Conservation (phyloP, 2,888 invertebrate genomes). For the Tupiocoris notatus region DNA sequence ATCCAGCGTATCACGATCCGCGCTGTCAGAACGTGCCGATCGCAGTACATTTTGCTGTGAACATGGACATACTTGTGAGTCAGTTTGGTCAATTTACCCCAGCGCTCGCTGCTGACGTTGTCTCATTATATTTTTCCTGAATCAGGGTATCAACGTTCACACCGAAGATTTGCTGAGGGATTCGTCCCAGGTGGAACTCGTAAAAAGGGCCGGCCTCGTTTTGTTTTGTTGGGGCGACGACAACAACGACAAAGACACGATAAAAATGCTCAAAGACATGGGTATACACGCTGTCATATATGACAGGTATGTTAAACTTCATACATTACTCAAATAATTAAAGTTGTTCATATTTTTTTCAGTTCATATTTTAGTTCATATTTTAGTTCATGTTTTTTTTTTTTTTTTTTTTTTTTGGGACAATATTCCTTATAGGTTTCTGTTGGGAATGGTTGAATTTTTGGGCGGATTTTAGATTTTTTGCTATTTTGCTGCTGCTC, state of each 20-base stretch:
- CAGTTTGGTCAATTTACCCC: not conserved
- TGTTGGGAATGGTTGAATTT: too few species aligned
- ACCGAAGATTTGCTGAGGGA: constrained; percentile 87
- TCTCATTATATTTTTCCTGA: not conserved
- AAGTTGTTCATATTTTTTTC: too few species aligned
- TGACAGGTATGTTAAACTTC: constrained; percentile 75
- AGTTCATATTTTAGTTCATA: too few species aligned
- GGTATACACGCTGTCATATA: constrained; percentile 96
- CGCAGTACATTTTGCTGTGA: constrained; percentile 78
- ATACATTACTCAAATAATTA: too few species aligned
- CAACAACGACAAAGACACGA: constrained; percentile 82
- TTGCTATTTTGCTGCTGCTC: too few species aligned
- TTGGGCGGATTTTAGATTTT: too few species aligned
- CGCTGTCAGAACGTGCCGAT: constrained; percentile 76
- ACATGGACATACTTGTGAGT: constrained; percentile 70
- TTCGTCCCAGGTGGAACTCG: constrained; percentile 74
- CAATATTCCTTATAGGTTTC: too few species aligned
- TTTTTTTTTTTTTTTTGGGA: too few species aligned
- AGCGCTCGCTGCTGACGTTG: not conserved
- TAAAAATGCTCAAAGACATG: constrained; percentile 79
- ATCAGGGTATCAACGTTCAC: constrained; percentile 83
- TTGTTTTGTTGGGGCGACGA: constrained; percentile 98
- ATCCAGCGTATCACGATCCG: constrained; percentile 80
- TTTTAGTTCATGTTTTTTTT: too few species aligned
- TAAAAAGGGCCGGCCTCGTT: constrained; percentile 76